Evolutionary conservation across 2,888 invertebrate species (phyloP).

Genomic region (Yponomeuta plumbellus): DNA sequence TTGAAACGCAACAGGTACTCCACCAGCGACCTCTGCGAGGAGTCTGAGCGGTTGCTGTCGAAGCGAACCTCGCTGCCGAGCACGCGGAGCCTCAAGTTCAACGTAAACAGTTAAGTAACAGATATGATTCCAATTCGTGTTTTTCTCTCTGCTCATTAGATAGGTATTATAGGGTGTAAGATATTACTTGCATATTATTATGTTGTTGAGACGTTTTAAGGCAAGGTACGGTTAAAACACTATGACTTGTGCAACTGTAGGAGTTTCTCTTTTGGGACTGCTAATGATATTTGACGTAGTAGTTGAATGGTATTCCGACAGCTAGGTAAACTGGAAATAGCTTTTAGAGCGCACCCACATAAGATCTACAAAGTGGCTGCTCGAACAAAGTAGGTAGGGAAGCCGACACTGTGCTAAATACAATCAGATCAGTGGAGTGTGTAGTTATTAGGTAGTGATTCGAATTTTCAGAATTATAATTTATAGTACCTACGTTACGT

Average conservation of each 20-base stretch:
- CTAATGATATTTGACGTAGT: not conserved
- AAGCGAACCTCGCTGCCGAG: conserved; percentile 76
- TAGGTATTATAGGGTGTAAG: conserved; percentile 17
- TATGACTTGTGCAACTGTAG: not conserved
- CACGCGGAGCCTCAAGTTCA: conserved; percentile 79
- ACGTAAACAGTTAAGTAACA: conserved; percentile 58
- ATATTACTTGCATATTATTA: not conserved
- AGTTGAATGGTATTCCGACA: not conserved
- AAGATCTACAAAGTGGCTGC: not conserved
- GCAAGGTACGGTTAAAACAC: not conserved
- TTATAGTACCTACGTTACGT: no score
- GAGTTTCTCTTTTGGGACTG: not conserved
- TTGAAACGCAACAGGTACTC: conserved; percentile 79
- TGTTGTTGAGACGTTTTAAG: not conserved
- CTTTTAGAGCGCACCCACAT: not conserved
- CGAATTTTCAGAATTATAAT: no score
- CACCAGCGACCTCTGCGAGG: conserved; percentile 81
- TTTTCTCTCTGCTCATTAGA: conserved; percentile 55
- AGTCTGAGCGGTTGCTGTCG: conserved; percentile 73
- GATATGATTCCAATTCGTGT: conserved; percentile 43
- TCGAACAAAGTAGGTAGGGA: no score
- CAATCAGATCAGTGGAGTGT: no score
- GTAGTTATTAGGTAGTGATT: no score
- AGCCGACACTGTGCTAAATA: no score
- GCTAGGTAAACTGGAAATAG: not conserved